Evolutionary conservation across 2,113 vertebrate genomes (phyloP), one percentile per base, ranked within the genome.

Genomic region (Lepus americanus): DNA sequence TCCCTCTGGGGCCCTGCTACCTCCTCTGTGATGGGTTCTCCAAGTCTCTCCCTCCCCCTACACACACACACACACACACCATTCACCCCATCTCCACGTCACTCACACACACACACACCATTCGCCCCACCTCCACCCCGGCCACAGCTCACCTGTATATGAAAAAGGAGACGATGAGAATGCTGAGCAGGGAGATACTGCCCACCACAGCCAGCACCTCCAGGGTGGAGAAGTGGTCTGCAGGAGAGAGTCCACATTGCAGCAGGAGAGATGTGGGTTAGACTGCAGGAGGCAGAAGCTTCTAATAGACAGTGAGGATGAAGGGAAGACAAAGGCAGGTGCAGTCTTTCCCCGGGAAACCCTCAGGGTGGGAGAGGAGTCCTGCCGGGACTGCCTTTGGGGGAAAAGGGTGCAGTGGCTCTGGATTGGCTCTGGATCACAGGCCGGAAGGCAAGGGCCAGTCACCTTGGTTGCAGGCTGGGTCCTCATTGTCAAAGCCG

Each of bases 151-250:
- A 99, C 99, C 99, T 99, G 98, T 99, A 99, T 97, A 99, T 98
- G 96, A 99, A 99, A 96, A 99, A 98, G 17, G 99, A 99, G 94
- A 98, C 93, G 0, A 98, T 80, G 63, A 99, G 97, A 29, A 99
- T 98, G 97, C 98, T 97, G 92, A 99, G 82, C 36, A 99, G 98
- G 94, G 99, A 97, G 27, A 99, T 98, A 96, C 98, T 99, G 95
- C 99, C 98, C 93, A 99, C 98, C 25, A 99, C 98, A n/a, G 99
- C 98, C 96, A 99, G 97, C 94, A 99, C 98, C 97, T 99, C 99
- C 97, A 99, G 98, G 87, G 98, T 98, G 20, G 99, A 98, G 20
- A 99, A 98, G 3, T 97, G 98, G 88, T 98, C 99, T 99, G 98
- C 20, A 29, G 23, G 20, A 61, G 8, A 22, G 83, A 82, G 77